Conservation (phyloP, 2,797 vertebrate species). For the Syndactyla subalaris region DNA sequence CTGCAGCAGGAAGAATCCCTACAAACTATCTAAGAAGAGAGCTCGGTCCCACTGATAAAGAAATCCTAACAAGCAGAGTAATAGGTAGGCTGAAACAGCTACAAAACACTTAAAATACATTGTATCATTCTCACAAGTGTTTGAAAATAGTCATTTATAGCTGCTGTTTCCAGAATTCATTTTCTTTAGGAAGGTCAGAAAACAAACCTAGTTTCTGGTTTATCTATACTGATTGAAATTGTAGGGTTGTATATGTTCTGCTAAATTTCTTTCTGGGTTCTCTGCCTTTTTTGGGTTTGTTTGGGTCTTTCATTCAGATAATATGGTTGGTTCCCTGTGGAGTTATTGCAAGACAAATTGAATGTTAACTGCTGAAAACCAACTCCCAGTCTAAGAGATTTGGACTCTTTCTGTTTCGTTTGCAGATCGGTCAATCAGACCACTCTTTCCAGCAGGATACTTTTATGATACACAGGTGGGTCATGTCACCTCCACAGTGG, state of each 20-base stretch:
- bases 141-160: neutral
- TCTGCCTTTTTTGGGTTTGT: neutral
- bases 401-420: neutral
- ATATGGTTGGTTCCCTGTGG: neutral
- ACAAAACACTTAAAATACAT: neutral
- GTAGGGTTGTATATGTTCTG: neutral
- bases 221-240: neutral
- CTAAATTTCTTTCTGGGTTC: neutral
- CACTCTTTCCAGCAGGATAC: conserved; percentile 94
- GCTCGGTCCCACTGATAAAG: conserved; percentile 88
- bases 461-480: conserved; percentile 97
- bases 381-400: neutral
- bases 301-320: neutral
- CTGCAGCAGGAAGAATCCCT: conserved; percentile 96
- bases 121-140: neutral
- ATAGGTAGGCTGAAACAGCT: conserved; percentile 82
- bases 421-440: conserved; percentile 92
- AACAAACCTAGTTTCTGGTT: neutral
- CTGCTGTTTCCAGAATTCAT: neutral
- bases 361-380: neutral
- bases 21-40: conserved; percentile 95
- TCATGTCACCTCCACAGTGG: neutral
- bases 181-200: neutral
- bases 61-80: conserved; percentile 96
- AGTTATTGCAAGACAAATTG: neutral